Base-by-base conservation (phyloP, 2,797 vertebrate species). In the Nyctibius grandis region DNA sequence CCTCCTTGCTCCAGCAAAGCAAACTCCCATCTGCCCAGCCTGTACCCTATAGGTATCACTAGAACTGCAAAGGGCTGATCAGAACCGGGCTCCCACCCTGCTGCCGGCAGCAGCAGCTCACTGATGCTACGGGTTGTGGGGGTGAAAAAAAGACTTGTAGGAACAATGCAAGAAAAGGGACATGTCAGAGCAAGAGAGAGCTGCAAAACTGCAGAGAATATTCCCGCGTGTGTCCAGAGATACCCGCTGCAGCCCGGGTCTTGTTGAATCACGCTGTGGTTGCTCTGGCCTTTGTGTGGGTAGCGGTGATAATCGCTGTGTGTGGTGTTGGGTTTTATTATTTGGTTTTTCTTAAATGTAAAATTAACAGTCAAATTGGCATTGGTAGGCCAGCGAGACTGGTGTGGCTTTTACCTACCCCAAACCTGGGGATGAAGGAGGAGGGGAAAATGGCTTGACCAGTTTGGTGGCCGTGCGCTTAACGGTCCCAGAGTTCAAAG, bases 261-360 rank as follows among this genome's bases (percentile, higher is more conserved):
- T 77, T 18, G 42, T 74, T 77, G 68, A 87, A 63, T 94, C 77
- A 65, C 85, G 31, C 69, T 80, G 89, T 84, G 84, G 91, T 88
- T 95, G 42, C 83, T 81, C 72, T 67, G 70, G 91, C 36, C 60
- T 91, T 82, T 79, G 86, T 91, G 91, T 96, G 93, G 82, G 63
- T 74, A 82, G 60, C 4, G 7, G 45, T 56, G 91, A 85, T 96
- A 96, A 87, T 91, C 6, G 3, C 11, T 38, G 16, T n/a, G 26
- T 84, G 73, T 83, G 85, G 21, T 75, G 34, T 5, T 93, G 80
- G 70, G 59, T 87, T 95, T 89, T 93, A 38, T 82, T 92, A 20
- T 57, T 94, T 85, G 50, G 9, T 31, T 90, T 89, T 93, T 67
- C 51, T 83, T 80, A 34, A 68, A 63, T 72, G 53, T 83, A 51